A percentile compares a stretch with the other conserved stretches of the same genome.
phyloP scores from a whole-genome alignment of 2,113 vertebrate genomes.

The Catagonus wagneri region DNA sequence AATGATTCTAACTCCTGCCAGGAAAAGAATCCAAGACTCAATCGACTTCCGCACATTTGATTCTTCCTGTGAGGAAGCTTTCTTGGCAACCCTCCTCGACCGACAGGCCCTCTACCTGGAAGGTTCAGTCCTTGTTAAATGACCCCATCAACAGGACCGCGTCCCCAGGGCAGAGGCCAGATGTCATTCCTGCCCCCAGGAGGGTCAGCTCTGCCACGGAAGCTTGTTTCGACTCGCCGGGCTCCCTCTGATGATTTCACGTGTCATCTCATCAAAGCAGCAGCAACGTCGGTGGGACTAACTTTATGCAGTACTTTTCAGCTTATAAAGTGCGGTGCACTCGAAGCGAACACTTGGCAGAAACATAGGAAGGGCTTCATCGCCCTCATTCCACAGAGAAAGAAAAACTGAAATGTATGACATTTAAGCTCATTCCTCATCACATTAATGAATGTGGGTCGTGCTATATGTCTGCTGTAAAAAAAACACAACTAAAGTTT shows the following conservation, averaged over 20 bases:
- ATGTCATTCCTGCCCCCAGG: background rate
- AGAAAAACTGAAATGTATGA: background rate
- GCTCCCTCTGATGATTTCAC: background rate
- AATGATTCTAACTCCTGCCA: conserved; percentile 66
- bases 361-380: background rate
- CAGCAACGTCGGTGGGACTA: background rate
- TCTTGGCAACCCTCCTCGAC: background rate
- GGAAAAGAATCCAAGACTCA: conserved; percentile 66
- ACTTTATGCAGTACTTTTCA: background rate
- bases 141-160: accelerated
- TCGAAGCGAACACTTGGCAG: background rate
- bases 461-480: background rate
- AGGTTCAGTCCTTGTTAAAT: background rate
- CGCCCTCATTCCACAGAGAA: background rate
- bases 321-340: background rate
- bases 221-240: background rate
- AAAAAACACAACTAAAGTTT: background rate
- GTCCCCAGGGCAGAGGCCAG: background rate
- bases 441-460: background rate
- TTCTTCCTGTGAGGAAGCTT: background rate
- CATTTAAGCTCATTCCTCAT: background rate
- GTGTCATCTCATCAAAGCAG: background rate
- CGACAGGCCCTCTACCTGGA: background rate
- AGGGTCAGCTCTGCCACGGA: background rate
- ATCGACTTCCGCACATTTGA: background rate